Evolutionary conservation across 2,113 vertebrate genomes (phyloP).

Genomic region (Vanacampus margaritifer): DNA sequence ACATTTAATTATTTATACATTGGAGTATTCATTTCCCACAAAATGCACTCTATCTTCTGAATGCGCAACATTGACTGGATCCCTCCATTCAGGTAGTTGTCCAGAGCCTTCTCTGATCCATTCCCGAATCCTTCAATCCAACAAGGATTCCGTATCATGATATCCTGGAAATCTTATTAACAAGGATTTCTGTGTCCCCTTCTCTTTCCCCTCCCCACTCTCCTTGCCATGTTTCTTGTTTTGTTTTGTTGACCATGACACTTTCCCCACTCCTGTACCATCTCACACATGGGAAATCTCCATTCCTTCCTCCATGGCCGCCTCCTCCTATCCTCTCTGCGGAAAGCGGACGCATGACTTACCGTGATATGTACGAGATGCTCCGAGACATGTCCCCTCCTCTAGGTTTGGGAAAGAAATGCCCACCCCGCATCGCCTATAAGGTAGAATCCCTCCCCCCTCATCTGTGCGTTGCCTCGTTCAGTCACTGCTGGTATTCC

Average conservation of each 20-base stretch:
- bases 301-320: constrained; percentile 32
- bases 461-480: constrained; percentile 16
- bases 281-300: constrained; percentile 28
- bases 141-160: constrained; percentile 42
- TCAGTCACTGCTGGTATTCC: constrained; percentile 34
- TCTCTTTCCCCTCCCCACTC: constrained; percentile 13
- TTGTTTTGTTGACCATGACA: constrained; percentile 57
- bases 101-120: constrained; percentile 35
- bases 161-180: constrained; percentile 77
- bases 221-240: constrained; percentile 28
- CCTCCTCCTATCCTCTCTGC: constrained; percentile 39
- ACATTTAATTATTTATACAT: constrained; percentile 1
- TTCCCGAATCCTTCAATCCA: constrained; percentile 37
- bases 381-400: constrained; percentile 99
- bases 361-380: constrained; percentile 99
- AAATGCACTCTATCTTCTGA: constrained; percentile 32
- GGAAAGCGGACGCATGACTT: constrained; percentile 92
- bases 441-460: constrained; percentile 82
- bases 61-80: constrained; percentile 47
- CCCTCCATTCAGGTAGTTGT: constrained; percentile 56
- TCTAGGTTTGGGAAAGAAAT: constrained; percentile 99
- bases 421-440: constrained; percentile 93
- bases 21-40: constrained; percentile 28
- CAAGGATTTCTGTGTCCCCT: constrained; percentile 79
- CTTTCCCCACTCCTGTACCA: constrained; percentile 12